Base-by-base conservation (phyloP, 2,797 vertebrate species). In the Arrhamphus sclerolepis region DNA sequence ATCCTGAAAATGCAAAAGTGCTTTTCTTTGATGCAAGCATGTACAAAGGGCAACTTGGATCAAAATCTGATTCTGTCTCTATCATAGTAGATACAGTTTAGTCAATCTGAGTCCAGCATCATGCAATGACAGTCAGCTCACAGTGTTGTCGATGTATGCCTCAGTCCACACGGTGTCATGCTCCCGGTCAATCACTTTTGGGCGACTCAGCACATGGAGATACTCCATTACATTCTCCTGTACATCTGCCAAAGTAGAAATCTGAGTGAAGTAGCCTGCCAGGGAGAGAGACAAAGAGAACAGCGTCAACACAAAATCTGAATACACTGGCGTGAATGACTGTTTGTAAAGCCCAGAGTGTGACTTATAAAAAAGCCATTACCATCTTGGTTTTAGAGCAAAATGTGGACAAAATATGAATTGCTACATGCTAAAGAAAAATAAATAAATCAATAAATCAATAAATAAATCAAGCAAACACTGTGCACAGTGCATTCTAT, bases 221-320 rank as follows among this genome's bases (percentile, higher is more conserved):
- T 99, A 99, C 79, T 98, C 97, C 97, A 99, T 99, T 69, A 99
- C 97, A 1, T 99, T 98, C 87, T 99, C 97, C 66, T 99, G 97
- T 58, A 98, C 96, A 2, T 99, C 97, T 40, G 97, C 97, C 89
- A 99, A 68, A 0, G 97, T 99, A 54, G 97, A 99, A 77, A 99
- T 98, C 86, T 99, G 97, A 59, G 97, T 98, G 67, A 98, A 99
- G 86, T 97, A 99, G 4, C 97, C 97, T 99, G 89, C 56, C 20
- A 22, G 14, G 26, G 6, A 46, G 17, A 61, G 39, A 54, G 14
- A 56, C 9, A 18, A 31, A 28, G 40, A 70, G 3, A 20, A 5
- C 14, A 10, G 11, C 28, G n/a, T n/a, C 17, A 4, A 44, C 41
- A 53, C 3, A 26, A 26, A 59, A 6, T 7, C 3, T 56, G 29